These are phyloP conservation scores for Itoplectis maculator DNA, from an alignment of 2,888 invertebrate genomes.

Conservation along the genomic window DNA sequence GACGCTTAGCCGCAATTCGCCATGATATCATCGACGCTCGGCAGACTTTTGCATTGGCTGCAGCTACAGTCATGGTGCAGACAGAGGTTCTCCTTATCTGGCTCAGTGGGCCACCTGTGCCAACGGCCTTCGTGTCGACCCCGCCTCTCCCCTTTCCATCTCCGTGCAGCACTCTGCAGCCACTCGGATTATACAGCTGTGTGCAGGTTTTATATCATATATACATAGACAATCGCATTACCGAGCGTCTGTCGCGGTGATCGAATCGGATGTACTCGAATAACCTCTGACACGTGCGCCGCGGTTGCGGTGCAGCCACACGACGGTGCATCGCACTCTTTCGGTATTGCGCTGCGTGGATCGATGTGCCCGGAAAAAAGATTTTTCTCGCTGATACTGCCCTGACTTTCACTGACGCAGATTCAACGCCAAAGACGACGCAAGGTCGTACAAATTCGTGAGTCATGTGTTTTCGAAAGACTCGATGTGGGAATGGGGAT, in stretches of 20 bases:
- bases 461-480: not conserved
- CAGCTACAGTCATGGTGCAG: conserved; percentile 31
- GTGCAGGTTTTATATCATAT: conserved; percentile 25
- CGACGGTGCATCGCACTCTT: conserved; percentile 10
- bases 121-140: conserved; percentile 65
- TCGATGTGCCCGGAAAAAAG: no score
- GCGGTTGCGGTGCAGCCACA: not conserved
- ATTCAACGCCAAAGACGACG: no score
- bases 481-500: not conserved
- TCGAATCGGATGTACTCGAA: conserved; percentile 41
- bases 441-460: not conserved
- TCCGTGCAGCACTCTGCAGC: not conserved
- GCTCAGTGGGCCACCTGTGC: conserved; percentile 71
- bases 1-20: conserved; percentile 37
- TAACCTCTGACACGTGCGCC: conserved; percentile 55
- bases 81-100: conserved; percentile 55
- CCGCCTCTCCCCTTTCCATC: conserved; percentile 9
- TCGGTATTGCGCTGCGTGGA: not conserved
- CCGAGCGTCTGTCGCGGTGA: conserved; percentile 39
- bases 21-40: conserved; percentile 59
- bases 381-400: no score
- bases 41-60: conserved; percentile 34
- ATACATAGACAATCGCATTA: conserved; percentile 37
- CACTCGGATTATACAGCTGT: conserved; percentile 2
- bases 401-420: no score